These are phyloP conservation scores for Xenus cinereus DNA, from an alignment of 2,113 vertebrate species.

Conservation along the genomic window DNA sequence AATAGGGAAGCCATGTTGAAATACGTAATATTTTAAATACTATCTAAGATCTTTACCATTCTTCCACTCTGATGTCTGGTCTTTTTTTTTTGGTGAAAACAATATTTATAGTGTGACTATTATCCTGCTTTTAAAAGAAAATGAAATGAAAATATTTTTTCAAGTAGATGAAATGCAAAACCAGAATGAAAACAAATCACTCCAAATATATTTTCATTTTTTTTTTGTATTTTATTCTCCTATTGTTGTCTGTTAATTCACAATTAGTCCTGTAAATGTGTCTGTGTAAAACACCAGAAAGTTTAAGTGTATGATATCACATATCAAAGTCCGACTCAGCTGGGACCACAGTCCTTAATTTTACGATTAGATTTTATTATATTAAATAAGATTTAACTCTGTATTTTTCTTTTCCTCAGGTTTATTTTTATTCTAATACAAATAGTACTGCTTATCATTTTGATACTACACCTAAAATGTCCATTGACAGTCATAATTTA, in stretches of 20 bases:
- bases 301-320: not conserved
- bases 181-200: not conserved
- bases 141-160: not conserved
- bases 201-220: not conserved
- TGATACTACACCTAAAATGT: not conserved
- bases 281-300: not conserved
- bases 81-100: not conserved
- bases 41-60: not conserved
- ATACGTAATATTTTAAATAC: not conserved
- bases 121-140: not conserved
- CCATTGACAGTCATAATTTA: not conserved
- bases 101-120: not conserved
- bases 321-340: no score
- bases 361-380: not conserved
- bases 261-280: not conserved
- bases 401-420: not conserved
- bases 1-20: not conserved
- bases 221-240: not conserved
- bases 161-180: not conserved
- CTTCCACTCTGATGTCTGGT: not conserved
- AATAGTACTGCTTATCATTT: not conserved
- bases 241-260: not conserved
- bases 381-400: not conserved
- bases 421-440: not conserved
- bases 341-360: not conserved